These are phyloP conservation scores for Drosophila monieri DNA, from an alignment of 2,888 invertebrate species.

Conservation along the genomic window DNA sequence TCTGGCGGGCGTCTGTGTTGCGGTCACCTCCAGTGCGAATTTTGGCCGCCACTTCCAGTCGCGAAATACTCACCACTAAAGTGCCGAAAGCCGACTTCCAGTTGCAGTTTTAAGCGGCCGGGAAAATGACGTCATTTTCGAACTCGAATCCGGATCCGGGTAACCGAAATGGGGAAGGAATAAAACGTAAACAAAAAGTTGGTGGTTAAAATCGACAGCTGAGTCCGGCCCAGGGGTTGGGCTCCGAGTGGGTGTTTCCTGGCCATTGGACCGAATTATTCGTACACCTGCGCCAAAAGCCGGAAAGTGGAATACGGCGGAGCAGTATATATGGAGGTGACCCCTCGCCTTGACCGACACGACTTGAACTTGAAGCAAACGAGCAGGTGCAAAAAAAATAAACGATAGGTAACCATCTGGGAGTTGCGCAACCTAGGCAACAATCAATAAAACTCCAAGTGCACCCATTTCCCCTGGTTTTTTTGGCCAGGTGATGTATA, in stretches of 20 bases:
- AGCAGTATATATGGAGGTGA: slow-evolving; percentile 47
- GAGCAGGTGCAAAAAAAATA: slow-evolving; percentile 25
- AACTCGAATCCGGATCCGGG: slow-evolving; percentile 48
- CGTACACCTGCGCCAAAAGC: slow-evolving; percentile 53
- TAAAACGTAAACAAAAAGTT: slow-evolving; percentile 73
- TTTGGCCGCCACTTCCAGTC: slow-evolving; percentile 51
- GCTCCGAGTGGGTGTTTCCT: slow-evolving; percentile 26
- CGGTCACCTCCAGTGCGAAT: slow-evolving; percentile 58
- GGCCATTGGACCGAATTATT: slow-evolving; percentile 51
- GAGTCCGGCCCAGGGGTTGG: slow-evolving; percentile 19
- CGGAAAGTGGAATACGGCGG: slow-evolving; percentile 11
- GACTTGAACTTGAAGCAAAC: slow-evolving; percentile 63
- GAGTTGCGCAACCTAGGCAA: slow-evolving; percentile 61
- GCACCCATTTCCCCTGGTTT: slow-evolving; percentile 14
- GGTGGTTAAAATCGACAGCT: slow-evolving; percentile 50
- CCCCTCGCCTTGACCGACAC: slow-evolving; percentile 70
- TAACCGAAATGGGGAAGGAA: slow-evolving; percentile 26
- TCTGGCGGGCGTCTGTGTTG: slow-evolving; percentile 53
- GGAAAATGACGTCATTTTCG: slow-evolving; percentile 72
- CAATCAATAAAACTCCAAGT: slow-evolving; percentile 56
- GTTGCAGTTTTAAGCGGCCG: slow-evolving; percentile 57
- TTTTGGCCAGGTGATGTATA: slow-evolving; percentile 50
- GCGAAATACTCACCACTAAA: slow-evolving; percentile 23
- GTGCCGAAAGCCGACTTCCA: slow-evolving; percentile 57
- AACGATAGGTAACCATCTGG: slow-evolving; percentile 14